phyloP scores from a whole-genome alignment of 2,797 vertebrate species.

The Brachyrhaphis roseni region DNA sequence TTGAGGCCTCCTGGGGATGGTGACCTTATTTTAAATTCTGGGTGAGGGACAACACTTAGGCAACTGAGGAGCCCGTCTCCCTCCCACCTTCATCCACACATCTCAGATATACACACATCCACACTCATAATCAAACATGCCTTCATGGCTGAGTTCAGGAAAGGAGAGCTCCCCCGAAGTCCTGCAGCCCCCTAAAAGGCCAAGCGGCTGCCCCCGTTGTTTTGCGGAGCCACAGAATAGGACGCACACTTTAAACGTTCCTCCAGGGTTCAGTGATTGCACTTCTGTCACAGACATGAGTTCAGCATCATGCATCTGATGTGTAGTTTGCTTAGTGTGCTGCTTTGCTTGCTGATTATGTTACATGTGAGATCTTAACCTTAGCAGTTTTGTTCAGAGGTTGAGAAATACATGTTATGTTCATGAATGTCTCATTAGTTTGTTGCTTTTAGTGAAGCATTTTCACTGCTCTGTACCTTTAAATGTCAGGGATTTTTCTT shows the following conservation, averaged over 20 bases:
- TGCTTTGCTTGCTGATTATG: not conserved
- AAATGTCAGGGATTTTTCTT: not conserved
- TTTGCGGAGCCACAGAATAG: conserved; percentile 56
- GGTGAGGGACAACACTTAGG: conserved; percentile 71
- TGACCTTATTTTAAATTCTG: conserved; percentile 91
- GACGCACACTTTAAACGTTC: conserved; percentile 43
- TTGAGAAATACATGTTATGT: not conserved
- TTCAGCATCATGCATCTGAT: conserved; percentile 7
- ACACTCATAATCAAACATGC: conserved; percentile 39
- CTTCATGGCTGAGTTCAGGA: conserved; percentile 66
- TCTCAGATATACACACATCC: conserved; percentile 43
- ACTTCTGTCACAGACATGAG: not conserved
- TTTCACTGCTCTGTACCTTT: not conserved
- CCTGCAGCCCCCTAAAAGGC: conserved; percentile 74
- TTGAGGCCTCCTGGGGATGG: conserved; percentile 80
- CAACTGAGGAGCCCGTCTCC: conserved; percentile 55
- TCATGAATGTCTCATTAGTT: not conserved
- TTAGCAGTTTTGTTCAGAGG: not conserved
- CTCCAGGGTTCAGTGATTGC: conserved; percentile 29
- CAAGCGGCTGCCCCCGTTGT: conserved; percentile 57
- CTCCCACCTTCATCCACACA: conserved; percentile 4
- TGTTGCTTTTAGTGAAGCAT: not conserved
- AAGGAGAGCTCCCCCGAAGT: conserved; percentile 77
- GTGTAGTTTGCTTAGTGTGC: not conserved
- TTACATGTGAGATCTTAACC: not conserved